These are phyloP conservation scores for Indicator indicator DNA, from an alignment of 2,113 vertebrate genomes.

Conservation along the genomic window DNA sequence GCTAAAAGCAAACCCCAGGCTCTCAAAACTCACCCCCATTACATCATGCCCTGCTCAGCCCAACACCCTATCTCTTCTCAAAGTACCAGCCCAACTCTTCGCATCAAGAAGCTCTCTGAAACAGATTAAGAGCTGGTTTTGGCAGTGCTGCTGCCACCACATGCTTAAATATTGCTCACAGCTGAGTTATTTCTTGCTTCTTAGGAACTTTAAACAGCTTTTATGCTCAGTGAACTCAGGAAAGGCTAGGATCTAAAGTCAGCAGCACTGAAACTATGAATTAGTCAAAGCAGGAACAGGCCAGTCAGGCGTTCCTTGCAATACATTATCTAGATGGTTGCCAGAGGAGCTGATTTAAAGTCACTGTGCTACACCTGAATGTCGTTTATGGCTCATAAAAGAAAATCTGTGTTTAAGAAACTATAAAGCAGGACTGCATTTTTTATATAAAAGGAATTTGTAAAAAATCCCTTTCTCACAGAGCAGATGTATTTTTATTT, in stretches of 20 bases:
- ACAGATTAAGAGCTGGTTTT: neutral
- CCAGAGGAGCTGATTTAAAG: conserved; percentile 57
- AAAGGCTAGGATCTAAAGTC: conserved; percentile 43
- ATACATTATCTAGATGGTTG: neutral
- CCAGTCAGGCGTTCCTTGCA: conserved; percentile 6
- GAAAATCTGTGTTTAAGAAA: conserved; percentile 39
- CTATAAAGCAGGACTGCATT: conserved; percentile 16
- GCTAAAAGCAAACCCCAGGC: neutral
- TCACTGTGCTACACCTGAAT: conserved; percentile 23
- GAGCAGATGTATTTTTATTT: conserved; percentile 26
- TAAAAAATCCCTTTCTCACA: neutral
- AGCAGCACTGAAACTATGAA: conserved; percentile 21
- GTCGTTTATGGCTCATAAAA: conserved; percentile 15
- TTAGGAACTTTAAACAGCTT: conserved; percentile 48
- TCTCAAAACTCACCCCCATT: neutral
- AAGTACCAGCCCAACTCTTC: neutral
- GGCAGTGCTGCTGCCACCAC: neutral
- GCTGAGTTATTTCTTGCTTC: conserved; percentile 64
- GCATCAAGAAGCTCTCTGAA: neutral
- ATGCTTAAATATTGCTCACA: conserved; percentile 45
- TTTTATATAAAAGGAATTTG: neutral
- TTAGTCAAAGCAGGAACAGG: conserved; percentile 22
- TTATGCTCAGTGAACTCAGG: conserved; percentile 44
- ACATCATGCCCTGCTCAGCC: neutral
- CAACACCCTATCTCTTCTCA: neutral